These are phyloP conservation scores for Oncorhynchus kisutch DNA, from an alignment of 2,113 vertebrate genomes.

Conservation along the genomic window DNA sequence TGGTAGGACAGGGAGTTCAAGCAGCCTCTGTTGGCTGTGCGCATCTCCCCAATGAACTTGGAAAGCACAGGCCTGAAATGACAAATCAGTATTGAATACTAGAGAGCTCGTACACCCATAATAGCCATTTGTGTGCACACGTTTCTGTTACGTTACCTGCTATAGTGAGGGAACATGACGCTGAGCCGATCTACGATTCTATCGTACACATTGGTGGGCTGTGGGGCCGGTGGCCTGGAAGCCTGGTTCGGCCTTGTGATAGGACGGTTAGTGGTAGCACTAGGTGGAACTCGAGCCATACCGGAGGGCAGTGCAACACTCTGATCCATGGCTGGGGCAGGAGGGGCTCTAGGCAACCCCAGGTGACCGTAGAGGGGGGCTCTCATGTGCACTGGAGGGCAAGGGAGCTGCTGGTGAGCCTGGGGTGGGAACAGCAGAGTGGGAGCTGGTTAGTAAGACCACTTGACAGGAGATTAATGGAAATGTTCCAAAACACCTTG, in stretches of 20 bases:
- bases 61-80: conserved; percentile 71
- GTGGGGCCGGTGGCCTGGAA: conserved; percentile 7
- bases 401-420: not conserved
- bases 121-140: too few species aligned
- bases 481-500: too few species aligned
- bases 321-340: not conserved
- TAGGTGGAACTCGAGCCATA: not conserved
- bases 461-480: too few species aligned
- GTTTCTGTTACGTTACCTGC: conserved; percentile 78
- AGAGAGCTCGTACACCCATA: not conserved
- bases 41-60: conserved; percentile 73
- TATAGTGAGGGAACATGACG: conserved; percentile 78
- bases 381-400: not conserved
- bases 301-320: not conserved
- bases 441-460: too few species aligned
- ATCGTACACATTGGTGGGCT: conserved; percentile 43
- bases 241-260: not conserved
- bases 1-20: conserved; percentile 61
- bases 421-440: not conserved
- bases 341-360: not conserved
- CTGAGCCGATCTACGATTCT: conserved; percentile 70
- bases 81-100: too few species aligned
- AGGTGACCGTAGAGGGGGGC: not conserved
- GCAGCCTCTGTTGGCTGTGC: conserved; percentile 65
- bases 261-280: not conserved